Percentiles rank a stretch among this genome's conserved stretches.
Evolutionary conservation across 2,888 invertebrate species (phyloP).

Genomic region (Leptothorax acervorum): DNA sequence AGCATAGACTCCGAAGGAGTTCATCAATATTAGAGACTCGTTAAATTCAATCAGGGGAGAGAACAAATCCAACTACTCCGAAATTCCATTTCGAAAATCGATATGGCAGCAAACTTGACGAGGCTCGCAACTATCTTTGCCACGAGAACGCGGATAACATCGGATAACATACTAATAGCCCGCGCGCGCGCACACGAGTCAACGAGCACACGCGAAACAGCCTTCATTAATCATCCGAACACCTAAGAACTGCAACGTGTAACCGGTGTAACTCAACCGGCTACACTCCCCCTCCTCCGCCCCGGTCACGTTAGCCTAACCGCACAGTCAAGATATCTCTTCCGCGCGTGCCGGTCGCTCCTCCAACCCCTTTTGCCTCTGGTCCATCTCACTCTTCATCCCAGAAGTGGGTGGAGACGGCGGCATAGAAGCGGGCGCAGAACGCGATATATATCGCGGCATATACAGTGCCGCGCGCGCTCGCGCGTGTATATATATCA

Average conservation of each 20-base stretch:
- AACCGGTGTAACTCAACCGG: constrained; percentile 52
- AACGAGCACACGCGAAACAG: constrained; percentile 37
- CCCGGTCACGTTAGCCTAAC: constrained; percentile 35
- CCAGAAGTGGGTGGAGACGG: constrained; percentile 27
- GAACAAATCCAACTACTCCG: constrained; percentile 28
- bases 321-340: constrained; percentile 45
- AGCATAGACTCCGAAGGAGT: not conserved
- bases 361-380: constrained; percentile 13
- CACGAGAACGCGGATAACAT: constrained; percentile 27
- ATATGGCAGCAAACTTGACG: constrained; percentile 29
- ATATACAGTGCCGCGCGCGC: constrained; percentile 29
- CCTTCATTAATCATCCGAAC: constrained; percentile 50
- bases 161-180: constrained; percentile 38
- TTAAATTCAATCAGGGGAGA: constrained; percentile 14
- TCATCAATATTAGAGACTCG: constrained; percentile 33
- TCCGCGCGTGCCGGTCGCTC: constrained; percentile 27
- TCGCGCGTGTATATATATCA: constrained; percentile 64
- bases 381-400: constrained; percentile 33
- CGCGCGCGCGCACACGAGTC: constrained; percentile 18
- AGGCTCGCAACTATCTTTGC: constrained; percentile 7
- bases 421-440: constrained; percentile 11
- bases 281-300: constrained; percentile 4
- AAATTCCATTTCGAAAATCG: constrained; percentile 39
- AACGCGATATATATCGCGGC: constrained; percentile 55
- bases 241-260: constrained; percentile 56